Base-by-base conservation (phyloP, 2,113 vertebrate genomes). In the Meles meles region DNA sequence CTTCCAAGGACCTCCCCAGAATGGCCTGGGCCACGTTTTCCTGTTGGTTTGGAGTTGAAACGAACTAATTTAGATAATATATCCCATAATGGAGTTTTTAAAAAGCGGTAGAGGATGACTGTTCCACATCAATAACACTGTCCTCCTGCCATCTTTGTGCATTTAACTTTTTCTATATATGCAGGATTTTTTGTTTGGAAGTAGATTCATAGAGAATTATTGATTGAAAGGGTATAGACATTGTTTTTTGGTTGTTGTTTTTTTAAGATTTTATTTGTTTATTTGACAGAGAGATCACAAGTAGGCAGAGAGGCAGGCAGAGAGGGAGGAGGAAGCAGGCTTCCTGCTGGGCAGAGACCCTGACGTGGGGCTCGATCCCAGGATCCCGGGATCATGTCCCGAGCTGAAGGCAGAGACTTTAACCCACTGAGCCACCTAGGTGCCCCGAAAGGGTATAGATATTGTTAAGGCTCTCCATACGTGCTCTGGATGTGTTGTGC, bases 31-130 rank as follows among this genome's bases (percentile, higher is more conserved):
- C 49, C 71, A 83, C 49, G 67, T 20, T 82, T 86, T 84, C 59
- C 52, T 89, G 9, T 87, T 92, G 52, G 47, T 63, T 94, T 94
- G 67, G 21, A 52, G 44, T 42, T 93, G 57, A 89, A 96, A 96
- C 63, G 42, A 84, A 88, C 63, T 69, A 55, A 87, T 55, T 82
- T 87, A 65, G 65, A 79, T 71, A 29, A 93, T 92, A 63, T 86
- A 86, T 61, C 69, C 57, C 85, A 55, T 31, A 29, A 49, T 80
- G 5, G 87, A 83, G 29, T 59, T 91, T 94, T 91, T 37, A 12
- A 17, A 57, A 83, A 71, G 67, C 80, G 69, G n/a, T 15, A 71
- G 31, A 39, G 57, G 34, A 65, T 52, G 69, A 67, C n/a, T 88
- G 7, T 79, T 49, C 13, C 15, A 34, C 31, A 47, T 87, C 25